Percentiles rank a stretch among this genome's conserved stretches.
These are phyloP conservation scores for Delichon dasypus DNA, from an alignment of 2,797 vertebrate species.

Conservation along the genomic window DNA sequence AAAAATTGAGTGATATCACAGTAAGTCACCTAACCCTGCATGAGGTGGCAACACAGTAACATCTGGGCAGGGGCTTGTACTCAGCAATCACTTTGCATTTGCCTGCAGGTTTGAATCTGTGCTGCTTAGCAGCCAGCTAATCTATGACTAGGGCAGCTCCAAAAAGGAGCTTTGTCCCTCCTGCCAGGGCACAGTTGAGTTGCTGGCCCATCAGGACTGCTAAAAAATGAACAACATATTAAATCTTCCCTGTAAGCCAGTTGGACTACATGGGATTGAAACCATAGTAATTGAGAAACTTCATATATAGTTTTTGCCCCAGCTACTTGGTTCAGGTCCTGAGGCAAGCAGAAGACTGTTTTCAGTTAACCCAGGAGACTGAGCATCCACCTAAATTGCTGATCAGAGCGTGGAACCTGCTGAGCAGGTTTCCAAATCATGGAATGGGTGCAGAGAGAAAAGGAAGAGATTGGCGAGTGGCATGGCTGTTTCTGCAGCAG, in stretches of 20 bases:
- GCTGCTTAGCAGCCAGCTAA: not conserved
- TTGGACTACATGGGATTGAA: not conserved
- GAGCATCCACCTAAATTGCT: not conserved
- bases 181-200: not conserved
- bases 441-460: not conserved
- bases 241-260: not conserved
- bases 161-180: not conserved
- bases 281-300: not conserved
- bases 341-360: not conserved
- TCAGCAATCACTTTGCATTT: not conserved
- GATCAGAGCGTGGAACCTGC: not conserved
- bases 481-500: not conserved
- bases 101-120: not conserved
- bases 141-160: not conserved
- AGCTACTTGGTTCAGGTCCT: not conserved
- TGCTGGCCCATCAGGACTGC: not conserved
- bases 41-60: not conserved
- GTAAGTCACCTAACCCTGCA: conserved; percentile 55
- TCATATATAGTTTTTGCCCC: not conserved
- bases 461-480: not conserved
- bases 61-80: not conserved
- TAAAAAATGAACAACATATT: not conserved
- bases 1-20: conserved; percentile 62
- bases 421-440: not conserved
- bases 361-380: not conserved